Evolutionary conservation across 2,888 invertebrate genomes (phyloP).

Genomic region (Brachycybe producta): DNA sequence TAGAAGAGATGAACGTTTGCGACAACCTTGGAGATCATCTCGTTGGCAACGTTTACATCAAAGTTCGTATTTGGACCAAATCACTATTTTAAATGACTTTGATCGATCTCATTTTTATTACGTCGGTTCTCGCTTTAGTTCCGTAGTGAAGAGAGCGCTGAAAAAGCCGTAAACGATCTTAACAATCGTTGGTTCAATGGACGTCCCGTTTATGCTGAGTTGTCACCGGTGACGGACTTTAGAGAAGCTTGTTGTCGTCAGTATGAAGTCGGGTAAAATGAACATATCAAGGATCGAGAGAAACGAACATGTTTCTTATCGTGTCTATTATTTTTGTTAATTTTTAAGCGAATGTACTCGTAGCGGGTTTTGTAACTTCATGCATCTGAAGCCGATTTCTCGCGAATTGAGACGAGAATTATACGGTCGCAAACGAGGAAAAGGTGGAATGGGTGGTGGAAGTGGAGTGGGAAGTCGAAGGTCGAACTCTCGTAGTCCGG

Average conservation of each 20-base stretch:
- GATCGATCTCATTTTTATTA: conserved; percentile 14
- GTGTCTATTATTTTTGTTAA: conserved; percentile 6
- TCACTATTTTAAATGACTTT: conserved; percentile 6
- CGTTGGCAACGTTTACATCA: conserved; percentile 98
- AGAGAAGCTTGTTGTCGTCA: conserved; percentile 98
- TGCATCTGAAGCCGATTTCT: conserved; percentile 98
- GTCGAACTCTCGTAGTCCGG: conserved; percentile 20
- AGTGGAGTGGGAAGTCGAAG: conserved; percentile 31
- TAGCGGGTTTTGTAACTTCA: conserved; percentile 99
- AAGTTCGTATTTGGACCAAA: conserved; percentile 44
- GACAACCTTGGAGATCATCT: conserved; percentile 97
- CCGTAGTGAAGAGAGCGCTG: conserved; percentile 94
- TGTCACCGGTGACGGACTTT: conserved; percentile 98
- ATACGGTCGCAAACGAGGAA: conserved; percentile 35
- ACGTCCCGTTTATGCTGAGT: conserved; percentile 91
- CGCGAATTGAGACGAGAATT: conserved; percentile 73
- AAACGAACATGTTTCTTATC: no score
- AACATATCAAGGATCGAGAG: not conserved
- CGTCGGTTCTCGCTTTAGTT: conserved; percentile 45
- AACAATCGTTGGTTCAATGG: conserved; percentile 99
- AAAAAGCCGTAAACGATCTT: conserved; percentile 88
- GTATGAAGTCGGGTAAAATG: conserved; percentile 83
- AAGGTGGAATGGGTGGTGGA: conserved; percentile 37
- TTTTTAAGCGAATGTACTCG: conserved; percentile 73
- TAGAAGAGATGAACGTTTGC: conserved; percentile 99